Evolutionary conservation across 2,113 vertebrate genomes (phyloP).

Genomic region (Lycocorax pyrrhopterus): DNA sequence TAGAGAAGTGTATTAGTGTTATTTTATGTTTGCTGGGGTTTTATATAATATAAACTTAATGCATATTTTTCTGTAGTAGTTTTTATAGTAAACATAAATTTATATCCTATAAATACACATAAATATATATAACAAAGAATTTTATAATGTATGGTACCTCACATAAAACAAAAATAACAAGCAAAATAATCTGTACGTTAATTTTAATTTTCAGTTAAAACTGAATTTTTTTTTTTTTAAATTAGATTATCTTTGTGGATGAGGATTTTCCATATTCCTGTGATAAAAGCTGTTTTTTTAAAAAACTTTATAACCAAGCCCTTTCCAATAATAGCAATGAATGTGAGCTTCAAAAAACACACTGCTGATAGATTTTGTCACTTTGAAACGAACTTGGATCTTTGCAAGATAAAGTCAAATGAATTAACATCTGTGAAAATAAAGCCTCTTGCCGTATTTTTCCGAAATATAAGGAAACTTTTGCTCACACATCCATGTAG

Average conservation of each 20-base stretch:
- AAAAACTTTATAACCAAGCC: background rate
- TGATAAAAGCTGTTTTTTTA: background rate
- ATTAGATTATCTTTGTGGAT: background rate
- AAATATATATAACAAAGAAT: background rate
- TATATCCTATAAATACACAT: background rate
- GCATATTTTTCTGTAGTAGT: background rate
- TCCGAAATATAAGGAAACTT: background rate
- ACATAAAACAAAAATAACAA: background rate
- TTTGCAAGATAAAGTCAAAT: background rate
- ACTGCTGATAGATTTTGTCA: background rate
- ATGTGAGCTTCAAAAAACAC: constrained; percentile 41
- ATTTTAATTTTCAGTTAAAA: background rate
- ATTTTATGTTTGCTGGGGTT: background rate
- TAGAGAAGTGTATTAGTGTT: background rate
- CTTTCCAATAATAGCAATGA: background rate
- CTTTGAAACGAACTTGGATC: background rate
- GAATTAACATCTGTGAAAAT: background rate
- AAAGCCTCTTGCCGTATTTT: background rate
- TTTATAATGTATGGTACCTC: background rate
- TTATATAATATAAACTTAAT: background rate
- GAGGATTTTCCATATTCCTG: background rate
- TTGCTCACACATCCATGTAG: background rate
- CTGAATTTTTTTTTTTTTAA: background rate
- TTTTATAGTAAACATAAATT: background rate
- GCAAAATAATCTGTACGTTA: background rate